Conservation (phyloP, 1,140 invertebrate species). For the Anastrepha obliqua region DNA sequence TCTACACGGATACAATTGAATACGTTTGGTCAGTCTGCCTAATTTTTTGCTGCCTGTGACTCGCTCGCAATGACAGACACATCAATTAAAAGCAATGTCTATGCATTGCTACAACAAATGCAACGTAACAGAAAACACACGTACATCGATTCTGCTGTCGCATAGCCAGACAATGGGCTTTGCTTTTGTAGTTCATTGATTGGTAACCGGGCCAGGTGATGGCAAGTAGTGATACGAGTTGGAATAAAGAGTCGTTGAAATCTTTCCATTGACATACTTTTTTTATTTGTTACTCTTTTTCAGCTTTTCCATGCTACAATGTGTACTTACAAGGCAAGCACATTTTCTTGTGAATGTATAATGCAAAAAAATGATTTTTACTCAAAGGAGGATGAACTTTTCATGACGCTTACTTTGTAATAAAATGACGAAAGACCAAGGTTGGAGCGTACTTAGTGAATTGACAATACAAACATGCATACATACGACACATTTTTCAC, state of each 20-base stretch:
- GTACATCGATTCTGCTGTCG: background rate
- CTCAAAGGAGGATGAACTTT: too few species aligned
- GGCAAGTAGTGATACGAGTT: slow-evolving; percentile 22
- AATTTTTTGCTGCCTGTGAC: background rate
- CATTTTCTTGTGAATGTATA: too few species aligned
- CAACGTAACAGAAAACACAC: background rate
- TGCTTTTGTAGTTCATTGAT: slow-evolving; percentile 13
- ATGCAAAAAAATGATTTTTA: too few species aligned
- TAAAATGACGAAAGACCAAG: too few species aligned
- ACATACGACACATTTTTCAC: too few species aligned
- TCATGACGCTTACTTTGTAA: too few species aligned
- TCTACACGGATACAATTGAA: slow-evolving; percentile 4
- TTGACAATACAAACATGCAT: too few species aligned
- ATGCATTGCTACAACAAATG: background rate
- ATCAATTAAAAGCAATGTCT: slow-evolving; percentile 52
- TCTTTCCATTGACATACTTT: background rate
- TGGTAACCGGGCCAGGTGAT: slow-evolving; percentile 6
- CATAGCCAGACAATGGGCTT: slow-evolving; percentile 1
- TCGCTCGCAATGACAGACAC: slow-evolving; percentile 18
- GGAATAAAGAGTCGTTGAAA: background rate
- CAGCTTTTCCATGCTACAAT: background rate
- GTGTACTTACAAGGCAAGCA: too few species aligned
- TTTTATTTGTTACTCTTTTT: background rate
- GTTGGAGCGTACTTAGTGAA: too few species aligned
- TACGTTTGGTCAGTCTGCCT: background rate